Percentiles rank a stretch among this genome's conserved stretches.
These are phyloP conservation scores for Oryzias sinensis DNA, from an alignment of 2,797 vertebrate genomes.

Conservation along the genomic window DNA sequence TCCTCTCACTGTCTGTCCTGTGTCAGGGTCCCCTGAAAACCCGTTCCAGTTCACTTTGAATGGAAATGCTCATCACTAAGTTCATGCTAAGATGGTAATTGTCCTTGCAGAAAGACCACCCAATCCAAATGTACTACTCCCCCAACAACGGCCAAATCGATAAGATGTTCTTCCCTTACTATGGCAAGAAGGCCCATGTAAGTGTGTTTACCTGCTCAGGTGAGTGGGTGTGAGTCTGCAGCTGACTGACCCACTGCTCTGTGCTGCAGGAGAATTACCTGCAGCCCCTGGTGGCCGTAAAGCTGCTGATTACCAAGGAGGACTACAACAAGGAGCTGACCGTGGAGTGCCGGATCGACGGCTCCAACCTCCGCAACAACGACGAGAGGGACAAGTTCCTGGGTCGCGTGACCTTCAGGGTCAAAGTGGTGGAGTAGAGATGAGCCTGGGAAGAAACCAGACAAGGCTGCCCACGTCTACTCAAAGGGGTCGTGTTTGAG, in stretches of 20 bases:
- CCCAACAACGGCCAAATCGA: slow-evolving; percentile 83
- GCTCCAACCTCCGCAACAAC: slow-evolving; percentile 85
- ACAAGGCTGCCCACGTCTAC: slow-evolving; percentile 54
- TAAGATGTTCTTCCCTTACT: slow-evolving; percentile 96
- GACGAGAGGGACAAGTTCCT: slow-evolving; percentile 95
- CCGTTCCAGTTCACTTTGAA: slow-evolving; percentile 13
- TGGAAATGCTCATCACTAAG: background rate
- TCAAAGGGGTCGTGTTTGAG: slow-evolving; percentile 50
- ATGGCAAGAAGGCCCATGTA: slow-evolving; percentile 92
- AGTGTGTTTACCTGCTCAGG: slow-evolving; percentile 67
- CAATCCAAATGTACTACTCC: slow-evolving; percentile 78
- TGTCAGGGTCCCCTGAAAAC: slow-evolving; percentile 30
- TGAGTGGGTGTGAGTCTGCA: background rate
- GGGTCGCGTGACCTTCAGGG: slow-evolving; percentile 88
- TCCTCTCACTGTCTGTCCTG: slow-evolving; percentile 26
- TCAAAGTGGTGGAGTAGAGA: slow-evolving; percentile 81
- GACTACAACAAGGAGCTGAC: slow-evolving; percentile 81
- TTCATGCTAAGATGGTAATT: slow-evolving; percentile 4
- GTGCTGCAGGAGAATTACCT: slow-evolving; percentile 82
- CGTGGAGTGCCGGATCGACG: slow-evolving; percentile 90
- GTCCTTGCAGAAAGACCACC: slow-evolving; percentile 71
- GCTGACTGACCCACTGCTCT: slow-evolving; percentile 36
- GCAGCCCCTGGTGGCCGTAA: slow-evolving; percentile 92
- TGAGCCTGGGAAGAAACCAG: slow-evolving; percentile 18
- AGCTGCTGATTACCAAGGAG: slow-evolving; percentile 78